These are phyloP conservation scores for Gavialis gangeticus DNA, from an alignment of 2,113 vertebrate species.

Conservation along the genomic window DNA sequence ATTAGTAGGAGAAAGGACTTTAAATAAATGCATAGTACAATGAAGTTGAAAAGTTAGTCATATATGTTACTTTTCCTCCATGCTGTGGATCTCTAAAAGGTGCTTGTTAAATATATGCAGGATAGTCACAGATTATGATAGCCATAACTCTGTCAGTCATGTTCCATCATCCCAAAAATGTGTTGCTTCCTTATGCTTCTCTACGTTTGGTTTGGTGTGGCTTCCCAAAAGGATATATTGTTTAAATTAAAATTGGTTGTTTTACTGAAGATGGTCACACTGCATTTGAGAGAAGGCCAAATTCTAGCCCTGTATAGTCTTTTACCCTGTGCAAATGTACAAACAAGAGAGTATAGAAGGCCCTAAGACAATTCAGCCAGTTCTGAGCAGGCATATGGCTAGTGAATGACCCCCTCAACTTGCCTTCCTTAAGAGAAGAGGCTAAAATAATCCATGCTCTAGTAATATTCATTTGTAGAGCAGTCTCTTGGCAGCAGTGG, in stretches of 20 bases:
- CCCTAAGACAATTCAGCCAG: not conserved
- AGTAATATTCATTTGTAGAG: fast-evolving
- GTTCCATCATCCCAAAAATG: not conserved
- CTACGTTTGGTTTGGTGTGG: not conserved
- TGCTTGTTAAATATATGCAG: not conserved
- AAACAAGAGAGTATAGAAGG: too few relatives aligned
- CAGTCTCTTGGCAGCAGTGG: not conserved
- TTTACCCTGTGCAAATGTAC: not conserved
- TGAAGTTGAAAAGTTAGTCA: not conserved
- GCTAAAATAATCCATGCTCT: fast-evolving
- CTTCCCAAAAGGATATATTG: not conserved
- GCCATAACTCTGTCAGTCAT: not conserved
- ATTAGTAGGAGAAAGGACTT: not conserved
- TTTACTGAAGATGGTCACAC: not conserved
- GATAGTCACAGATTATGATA: not conserved
- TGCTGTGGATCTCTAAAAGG: not conserved
- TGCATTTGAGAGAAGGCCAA: not conserved
- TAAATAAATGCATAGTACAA: not conserved
- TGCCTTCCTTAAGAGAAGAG: not conserved
- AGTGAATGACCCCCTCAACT: fast-evolving
- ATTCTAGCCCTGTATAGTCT: not conserved
- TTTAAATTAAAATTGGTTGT: not conserved
- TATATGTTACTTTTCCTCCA: not conserved
- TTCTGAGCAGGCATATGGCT: too few relatives aligned
- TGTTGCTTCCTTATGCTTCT: not conserved